A percentile compares a stretch with the other conserved stretches of the same genome.
These are phyloP conservation scores for Gambelia wislizenii DNA, from an alignment of 2,797 vertebrate species.

Conservation along the genomic window DNA sequence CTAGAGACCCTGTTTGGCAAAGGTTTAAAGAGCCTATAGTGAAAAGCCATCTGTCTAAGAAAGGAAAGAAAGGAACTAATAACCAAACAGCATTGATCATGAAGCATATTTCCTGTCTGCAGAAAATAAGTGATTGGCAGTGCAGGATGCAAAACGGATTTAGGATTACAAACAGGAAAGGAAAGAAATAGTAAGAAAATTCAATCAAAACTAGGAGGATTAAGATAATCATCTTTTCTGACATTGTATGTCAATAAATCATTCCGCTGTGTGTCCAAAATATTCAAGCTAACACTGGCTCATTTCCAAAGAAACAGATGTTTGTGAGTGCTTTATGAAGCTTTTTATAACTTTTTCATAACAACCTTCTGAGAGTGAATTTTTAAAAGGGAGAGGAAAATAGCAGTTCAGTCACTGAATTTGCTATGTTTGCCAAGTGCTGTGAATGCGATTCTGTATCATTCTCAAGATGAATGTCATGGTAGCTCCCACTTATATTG, in stretches of 20 bases:
- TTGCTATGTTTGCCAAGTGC: neutral
- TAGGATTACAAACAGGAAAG: neutral
- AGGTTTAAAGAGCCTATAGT: neutral
- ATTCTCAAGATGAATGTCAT: neutral
- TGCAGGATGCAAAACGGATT: conserved; percentile 32
- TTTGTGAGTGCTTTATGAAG: conserved; percentile 13
- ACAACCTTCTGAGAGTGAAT: conserved; percentile 23
- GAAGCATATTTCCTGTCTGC: conserved; percentile 4
- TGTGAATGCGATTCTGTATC: neutral
- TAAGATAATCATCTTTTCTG: conserved; percentile 32
- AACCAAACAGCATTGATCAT: neutral
- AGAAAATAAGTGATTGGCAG: neutral
- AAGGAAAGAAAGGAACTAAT: neutral
- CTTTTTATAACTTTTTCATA: conserved; percentile 32
- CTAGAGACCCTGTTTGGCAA: neutral
- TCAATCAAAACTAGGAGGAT: conserved; percentile 14
- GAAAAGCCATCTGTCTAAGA: neutral
- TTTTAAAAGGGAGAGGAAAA: conserved; percentile 28
- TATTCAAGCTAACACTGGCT: neutral
- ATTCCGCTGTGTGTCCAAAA: neutral
- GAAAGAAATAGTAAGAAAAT: conserved; percentile 24
- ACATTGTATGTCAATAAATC: conserved; percentile 15
- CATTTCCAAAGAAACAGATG: conserved; percentile 40
- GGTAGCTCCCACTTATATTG: no score
- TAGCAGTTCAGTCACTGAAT: neutral